Conservation (phyloP, 1,140 invertebrate genomes). For the Aphaenogaster rudis region DNA sequence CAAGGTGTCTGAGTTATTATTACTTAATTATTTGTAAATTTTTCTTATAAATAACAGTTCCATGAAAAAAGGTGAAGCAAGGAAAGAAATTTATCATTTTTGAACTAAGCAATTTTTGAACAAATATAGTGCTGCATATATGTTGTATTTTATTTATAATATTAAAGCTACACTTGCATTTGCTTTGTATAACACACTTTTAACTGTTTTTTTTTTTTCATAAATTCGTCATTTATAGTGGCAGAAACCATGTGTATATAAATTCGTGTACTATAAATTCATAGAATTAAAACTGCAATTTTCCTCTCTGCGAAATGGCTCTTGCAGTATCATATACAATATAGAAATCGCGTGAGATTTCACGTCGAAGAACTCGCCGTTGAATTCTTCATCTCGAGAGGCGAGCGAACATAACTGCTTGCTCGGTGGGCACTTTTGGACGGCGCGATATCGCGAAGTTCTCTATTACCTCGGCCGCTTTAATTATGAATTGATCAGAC, state of each 20-base stretch:
- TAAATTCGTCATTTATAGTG: not conserved
- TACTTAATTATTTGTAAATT: not conserved
- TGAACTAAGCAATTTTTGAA: not conserved
- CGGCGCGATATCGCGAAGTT: conserved; percentile 67
- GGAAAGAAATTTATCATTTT: not conserved
- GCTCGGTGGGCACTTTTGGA: conserved; percentile 30
- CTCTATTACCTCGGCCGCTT: conserved; percentile 62
- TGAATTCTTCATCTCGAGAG: conserved; percentile 68
- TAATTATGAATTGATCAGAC: conserved; percentile 82
- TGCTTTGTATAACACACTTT: not conserved
- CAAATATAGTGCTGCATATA: not conserved
- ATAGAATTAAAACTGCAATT: conserved; percentile 16
- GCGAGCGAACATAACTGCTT: conserved; percentile 52
- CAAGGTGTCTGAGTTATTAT: not conserved
- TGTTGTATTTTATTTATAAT: not conserved
- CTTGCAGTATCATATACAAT: conserved; percentile 37
- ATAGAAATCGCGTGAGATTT: conserved; percentile 47
- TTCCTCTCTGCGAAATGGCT: not conserved
- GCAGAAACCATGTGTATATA: not conserved
- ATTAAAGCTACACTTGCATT: not conserved
- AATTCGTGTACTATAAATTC: not conserved
- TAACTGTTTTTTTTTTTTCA: not conserved
- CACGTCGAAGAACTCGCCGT: conserved; percentile 33
- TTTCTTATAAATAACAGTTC: not conserved
- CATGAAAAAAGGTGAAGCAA: not conserved